Conservation (phyloP, 1,140 invertebrate genomes). For the Ladona fulva region DNA sequence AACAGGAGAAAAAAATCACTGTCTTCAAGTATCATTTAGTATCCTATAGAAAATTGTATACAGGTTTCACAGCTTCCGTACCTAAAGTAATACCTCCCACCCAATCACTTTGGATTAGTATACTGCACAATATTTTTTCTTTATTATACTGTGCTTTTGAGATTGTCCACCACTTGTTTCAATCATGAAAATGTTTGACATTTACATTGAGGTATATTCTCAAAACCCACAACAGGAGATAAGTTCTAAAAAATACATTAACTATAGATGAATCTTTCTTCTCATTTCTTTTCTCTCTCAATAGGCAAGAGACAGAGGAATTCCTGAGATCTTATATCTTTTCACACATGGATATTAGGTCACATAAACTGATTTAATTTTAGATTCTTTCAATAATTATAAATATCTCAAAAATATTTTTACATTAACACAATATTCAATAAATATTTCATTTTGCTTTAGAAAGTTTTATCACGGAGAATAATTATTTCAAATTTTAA, state of each 20-base stretch:
- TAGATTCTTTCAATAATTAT: no score
- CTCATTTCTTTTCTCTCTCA: not conserved
- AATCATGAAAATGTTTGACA: not conserved
- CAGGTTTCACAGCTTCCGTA: not conserved
- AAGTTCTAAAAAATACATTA: not conserved
- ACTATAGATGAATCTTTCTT: not conserved
- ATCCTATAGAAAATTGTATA: slow-evolving; percentile 10
- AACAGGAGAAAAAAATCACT: not conserved
- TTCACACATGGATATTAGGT: no score
- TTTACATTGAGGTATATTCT: slow-evolving; percentile 1
- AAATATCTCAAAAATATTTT: no score
- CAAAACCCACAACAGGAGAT: not conserved
- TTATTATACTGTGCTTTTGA: not conserved
- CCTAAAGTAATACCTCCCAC: not conserved
- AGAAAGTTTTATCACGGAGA: no score
- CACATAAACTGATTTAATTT: no score
- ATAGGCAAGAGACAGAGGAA: not conserved
- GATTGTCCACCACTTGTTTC: not conserved
- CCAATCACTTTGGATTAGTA: not conserved
- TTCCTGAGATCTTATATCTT: not conserved
- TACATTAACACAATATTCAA: no score
- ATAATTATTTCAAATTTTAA: no score
- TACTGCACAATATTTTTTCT: not conserved
- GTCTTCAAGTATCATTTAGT: not conserved
- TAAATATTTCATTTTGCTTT: no score